A percentile compares a stretch with the other conserved stretches of the same genome.
Evolutionary conservation across 2,888 invertebrate species (phyloP).

Genomic region (Timema cristinae): DNA sequence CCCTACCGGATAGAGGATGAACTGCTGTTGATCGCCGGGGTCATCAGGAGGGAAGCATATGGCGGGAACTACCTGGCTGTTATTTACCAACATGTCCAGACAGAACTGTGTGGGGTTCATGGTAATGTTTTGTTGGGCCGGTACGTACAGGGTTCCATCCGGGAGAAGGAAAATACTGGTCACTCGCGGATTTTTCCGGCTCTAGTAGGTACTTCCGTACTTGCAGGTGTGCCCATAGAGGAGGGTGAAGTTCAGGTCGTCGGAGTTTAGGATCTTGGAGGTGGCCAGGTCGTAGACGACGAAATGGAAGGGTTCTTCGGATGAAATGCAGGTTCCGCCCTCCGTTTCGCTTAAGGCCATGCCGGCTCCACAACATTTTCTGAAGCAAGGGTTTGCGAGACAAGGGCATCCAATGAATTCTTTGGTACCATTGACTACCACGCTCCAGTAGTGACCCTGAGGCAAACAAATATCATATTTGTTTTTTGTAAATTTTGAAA

Average conservation of each 20-base stretch:
- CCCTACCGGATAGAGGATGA: conserved; percentile 32
- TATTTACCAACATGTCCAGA: conserved; percentile 17
- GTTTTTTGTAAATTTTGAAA: too few species aligned
- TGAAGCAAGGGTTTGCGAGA: conserved; percentile 27
- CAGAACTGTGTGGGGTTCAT: conserved; percentile 24
- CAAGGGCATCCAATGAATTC: too few species aligned
- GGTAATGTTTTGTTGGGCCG: conserved; percentile 17
- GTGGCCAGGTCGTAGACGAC: background rate
- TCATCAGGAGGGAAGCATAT: conserved; percentile 17
- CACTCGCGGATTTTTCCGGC: conserved; percentile 35
- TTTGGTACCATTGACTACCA: too few species aligned
- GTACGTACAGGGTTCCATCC: conserved; percentile 37
- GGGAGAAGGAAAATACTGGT: conserved; percentile 36
- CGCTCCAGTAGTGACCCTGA: too few species aligned
- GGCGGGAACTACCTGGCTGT: conserved; percentile 1
- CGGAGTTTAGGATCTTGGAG: background rate
- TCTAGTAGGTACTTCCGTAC: conserved; percentile 31
- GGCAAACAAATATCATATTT: too few species aligned
- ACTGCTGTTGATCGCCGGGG: background rate
- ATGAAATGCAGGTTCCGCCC: background rate
- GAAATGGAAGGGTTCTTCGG: conserved; percentile 12
- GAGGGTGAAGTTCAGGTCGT: background rate
- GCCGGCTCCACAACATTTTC: conserved; percentile 33
- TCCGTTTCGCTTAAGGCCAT: conserved; percentile 23
- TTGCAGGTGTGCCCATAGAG: conserved; percentile 32